Evolutionary conservation across 1,140 invertebrate species (phyloP), one percentile per base, ranked within the genome.

Genomic region (Marisa cornuarietis): DNA sequence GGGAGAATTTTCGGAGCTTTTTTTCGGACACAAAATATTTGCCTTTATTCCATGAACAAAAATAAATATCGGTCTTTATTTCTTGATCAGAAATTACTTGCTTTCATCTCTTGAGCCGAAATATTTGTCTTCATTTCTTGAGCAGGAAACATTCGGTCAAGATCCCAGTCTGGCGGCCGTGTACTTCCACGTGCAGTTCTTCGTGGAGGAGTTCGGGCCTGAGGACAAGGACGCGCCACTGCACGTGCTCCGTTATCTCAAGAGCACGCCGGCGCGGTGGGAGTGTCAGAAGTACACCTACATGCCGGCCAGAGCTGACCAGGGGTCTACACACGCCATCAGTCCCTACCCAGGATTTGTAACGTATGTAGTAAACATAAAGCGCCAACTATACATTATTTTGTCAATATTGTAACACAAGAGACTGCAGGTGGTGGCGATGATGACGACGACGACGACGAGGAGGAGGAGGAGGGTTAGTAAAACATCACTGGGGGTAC

Each of bases 131-230:
- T 16, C 66, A 18, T 42, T 16, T 69, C 24, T 69, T 69, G 66
- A 24, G 42, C 66, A 69, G 66, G 22, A 6, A n/a, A 20, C 24
- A 42, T 69, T 69, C 22, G 42, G n/a, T 31, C 10, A 11, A n/a
- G 11, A 42, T 69, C 24, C 24, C 66, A 42, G 42, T 13, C 24
- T 69, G 18, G 66, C 66, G 24, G 66, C 66, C 66, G 42, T 69
- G 14, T 69, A 69, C 22, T 69, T 69, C 66, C 66, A 42, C 24
- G 66, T 69, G 24, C 66, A 69, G 22, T 69, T 69, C 66, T 69
- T 69, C 24, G 66, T 69, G 66, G 24, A 69, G n/a, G 66, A 69
- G 42, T 69, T 24, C 24, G 66, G 66, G 0, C 66, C 66, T 14
- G 66, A 31, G 66, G 66, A 69, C 66, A 69, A 24, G 66, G 16